These are phyloP conservation scores for Ceraclea dissimilis DNA, from an alignment of 2,888 invertebrate species.

Conservation along the genomic window DNA sequence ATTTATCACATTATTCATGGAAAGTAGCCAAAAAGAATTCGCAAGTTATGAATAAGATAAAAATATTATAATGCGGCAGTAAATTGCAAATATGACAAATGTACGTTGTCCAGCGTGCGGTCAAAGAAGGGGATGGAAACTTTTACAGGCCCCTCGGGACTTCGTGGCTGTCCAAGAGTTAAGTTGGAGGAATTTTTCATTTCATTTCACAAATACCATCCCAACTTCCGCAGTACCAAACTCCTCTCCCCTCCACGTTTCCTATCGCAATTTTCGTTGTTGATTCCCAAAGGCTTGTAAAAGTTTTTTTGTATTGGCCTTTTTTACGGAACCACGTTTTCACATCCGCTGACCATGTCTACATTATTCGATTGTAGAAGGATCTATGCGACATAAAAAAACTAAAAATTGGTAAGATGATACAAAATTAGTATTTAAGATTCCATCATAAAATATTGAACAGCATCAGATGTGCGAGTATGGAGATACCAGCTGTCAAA, in stretches of 20 bases:
- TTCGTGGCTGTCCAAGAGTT: constrained; percentile 33
- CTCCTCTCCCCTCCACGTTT: neutral
- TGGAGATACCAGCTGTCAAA: too few species aligned
- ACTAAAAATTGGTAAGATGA: too few species aligned
- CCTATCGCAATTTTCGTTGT: constrained; percentile 11
- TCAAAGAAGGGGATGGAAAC: constrained; percentile 39
- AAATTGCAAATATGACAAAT: constrained; percentile 47
- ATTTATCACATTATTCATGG: neutral
- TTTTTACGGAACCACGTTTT: constrained; percentile 1
- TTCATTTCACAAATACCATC: constrained; percentile 29
- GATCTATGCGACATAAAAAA: constrained; percentile 1
- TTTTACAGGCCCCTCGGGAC: constrained; percentile 49
- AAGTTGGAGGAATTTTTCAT: constrained; percentile 44
- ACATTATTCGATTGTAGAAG: neutral
- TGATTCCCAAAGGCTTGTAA: constrained; percentile 19
- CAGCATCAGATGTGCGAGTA: too few species aligned
- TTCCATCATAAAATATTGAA: too few species aligned
- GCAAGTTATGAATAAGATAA: neutral
- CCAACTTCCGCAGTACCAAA: neutral
- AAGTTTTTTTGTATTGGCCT: constrained; percentile 9
- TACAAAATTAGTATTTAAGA: too few species aligned
- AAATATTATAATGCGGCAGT: constrained; percentile 12
- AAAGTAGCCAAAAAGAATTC: neutral
- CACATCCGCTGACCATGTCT: constrained; percentile 5
- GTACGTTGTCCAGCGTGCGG: constrained; percentile 33